A percentile compares a stretch with the other conserved stretches of the same genome.
phyloP scores from a whole-genome alignment of 2,797 vertebrate species.

The Numenius phaeopus region DNA sequence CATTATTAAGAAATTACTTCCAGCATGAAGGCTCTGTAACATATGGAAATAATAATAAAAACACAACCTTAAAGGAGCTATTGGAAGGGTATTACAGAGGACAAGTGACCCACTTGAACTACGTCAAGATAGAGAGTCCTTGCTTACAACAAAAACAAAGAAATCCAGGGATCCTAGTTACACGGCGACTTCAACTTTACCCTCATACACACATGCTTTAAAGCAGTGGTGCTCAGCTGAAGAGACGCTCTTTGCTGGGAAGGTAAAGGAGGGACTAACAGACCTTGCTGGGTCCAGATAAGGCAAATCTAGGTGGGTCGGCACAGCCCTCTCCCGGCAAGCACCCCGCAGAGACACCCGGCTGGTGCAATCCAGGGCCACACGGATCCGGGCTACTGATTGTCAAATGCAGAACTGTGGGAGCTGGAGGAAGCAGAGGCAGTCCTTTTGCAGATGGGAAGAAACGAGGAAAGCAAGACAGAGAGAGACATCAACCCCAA shows the following conservation, averaged over 20 bases:
- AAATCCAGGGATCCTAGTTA: neutral
- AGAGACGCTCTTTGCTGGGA: neutral
- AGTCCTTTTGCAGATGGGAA: neutral
- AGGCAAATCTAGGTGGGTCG: neutral
- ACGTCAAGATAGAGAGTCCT: neutral
- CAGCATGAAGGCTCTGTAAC: neutral
- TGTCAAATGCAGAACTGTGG: neutral
- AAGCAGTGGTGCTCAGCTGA: neutral
- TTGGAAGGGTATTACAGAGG: neutral
- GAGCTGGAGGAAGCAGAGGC: neutral
- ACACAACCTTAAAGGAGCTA: neutral
- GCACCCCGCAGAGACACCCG: rapidly evolving
- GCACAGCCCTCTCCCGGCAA: neutral
- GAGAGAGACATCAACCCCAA: neutral
- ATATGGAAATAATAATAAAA: neutral
- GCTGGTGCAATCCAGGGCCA: neutral
- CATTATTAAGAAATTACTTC: neutral
- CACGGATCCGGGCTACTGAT: rapidly evolving
- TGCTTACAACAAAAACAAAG: neutral
- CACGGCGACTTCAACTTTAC: neutral
- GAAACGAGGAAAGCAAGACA: neutral
- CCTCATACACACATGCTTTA: neutral
- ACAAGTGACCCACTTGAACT: neutral
- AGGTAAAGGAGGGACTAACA: neutral
- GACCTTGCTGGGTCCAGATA: neutral